Evolutionary conservation across 2,113 vertebrate species (phyloP), one percentile per base, ranked within the genome.

Genomic region (Zosterops pallidus): DNA sequence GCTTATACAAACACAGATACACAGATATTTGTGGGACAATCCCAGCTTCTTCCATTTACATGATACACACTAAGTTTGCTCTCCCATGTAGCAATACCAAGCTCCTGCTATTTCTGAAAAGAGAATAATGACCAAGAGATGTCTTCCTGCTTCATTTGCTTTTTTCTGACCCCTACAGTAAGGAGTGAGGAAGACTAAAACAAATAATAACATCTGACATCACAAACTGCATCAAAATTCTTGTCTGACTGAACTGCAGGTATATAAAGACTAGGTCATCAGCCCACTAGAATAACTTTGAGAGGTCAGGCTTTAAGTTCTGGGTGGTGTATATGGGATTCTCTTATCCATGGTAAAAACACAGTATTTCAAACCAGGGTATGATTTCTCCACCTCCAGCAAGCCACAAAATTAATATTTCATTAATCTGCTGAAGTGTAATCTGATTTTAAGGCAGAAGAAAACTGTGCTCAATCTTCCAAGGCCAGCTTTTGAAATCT

Each of bases 371-470:
- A 47, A 63, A 64, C 24, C 44, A 26, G 52, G 31, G 5, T 57
- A 19, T 64, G 50, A 59, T 28, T 56, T 35, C 26, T 74, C 50
- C 80, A 9, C 31, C 29, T 89, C 74, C 56, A 86, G n/a, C 26
- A 77, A 86, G 14, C 24, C 14, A 37, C 12, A 28, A 56, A 26
- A 65, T 57, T 44, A 17, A 11, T 64, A 72, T 92, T 81, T 64
- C 37, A 57, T 75, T 85, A 19, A 35, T 55, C 55, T 70, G 46
- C 35, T 86, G 35, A 67, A 86, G 26, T 21, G 29, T 57, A 25
- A 56, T 65, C 26, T 74, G 20, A 85, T 83, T 83, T 88, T 85
- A 80, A 74, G 29, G 39, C 26, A 65, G 57, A 90, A 96, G 28
- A 72, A 90, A 86, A 70, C 70, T 53, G 25, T 69, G 22, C 79